These are phyloP conservation scores for Arbacia lixula DNA, from an alignment of 53 echinoderm and acorn worm genomes.

Conservation along the genomic window DNA sequence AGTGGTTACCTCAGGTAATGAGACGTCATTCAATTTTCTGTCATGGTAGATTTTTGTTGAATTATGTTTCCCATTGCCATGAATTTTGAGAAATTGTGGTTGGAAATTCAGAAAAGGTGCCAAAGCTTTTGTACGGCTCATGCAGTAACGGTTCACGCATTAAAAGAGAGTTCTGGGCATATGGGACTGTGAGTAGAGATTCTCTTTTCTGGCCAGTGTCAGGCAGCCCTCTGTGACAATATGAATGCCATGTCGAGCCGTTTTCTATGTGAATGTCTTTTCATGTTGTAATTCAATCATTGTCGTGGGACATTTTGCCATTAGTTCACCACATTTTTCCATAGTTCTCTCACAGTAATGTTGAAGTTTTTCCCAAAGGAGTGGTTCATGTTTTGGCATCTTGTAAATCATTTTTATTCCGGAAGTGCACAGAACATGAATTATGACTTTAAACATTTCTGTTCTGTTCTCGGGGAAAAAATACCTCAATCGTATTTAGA, in stretches of 20 bases:
- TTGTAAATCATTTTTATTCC: too few species aligned
- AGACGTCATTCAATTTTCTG: constrained; percentile 24
- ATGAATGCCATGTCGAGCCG: neutral
- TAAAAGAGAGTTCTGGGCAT: constrained; percentile 13
- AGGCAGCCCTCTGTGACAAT: neutral
- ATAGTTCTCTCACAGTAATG: too few species aligned
- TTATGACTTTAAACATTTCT: too few species aligned
- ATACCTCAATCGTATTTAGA: too few species aligned
- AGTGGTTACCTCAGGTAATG: constrained; percentile 43
- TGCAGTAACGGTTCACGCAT: neutral
- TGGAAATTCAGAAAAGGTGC: neutral
- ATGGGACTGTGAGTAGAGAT: constrained; percentile 28
- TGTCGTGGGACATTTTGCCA: constrained; percentile 17
- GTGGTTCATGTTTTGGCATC: too few species aligned
- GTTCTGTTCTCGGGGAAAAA: too few species aligned
- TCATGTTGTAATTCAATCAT: constrained; percentile 4
- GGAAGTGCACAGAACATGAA: too few species aligned
- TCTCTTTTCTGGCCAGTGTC: constrained; percentile 7
- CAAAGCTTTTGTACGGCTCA: neutral
- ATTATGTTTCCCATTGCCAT: constrained; percentile 17
- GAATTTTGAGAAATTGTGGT: constrained; percentile 13
- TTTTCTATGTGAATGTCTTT: constrained; percentile 1
- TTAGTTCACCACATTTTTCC: too few species aligned
- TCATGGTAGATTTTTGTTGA: constrained; percentile 13
- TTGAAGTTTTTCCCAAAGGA: too few species aligned